Evolutionary conservation across 2,113 vertebrate species (phyloP), one percentile per base, ranked within the genome.

Genomic region (Hyla sarda): DNA sequence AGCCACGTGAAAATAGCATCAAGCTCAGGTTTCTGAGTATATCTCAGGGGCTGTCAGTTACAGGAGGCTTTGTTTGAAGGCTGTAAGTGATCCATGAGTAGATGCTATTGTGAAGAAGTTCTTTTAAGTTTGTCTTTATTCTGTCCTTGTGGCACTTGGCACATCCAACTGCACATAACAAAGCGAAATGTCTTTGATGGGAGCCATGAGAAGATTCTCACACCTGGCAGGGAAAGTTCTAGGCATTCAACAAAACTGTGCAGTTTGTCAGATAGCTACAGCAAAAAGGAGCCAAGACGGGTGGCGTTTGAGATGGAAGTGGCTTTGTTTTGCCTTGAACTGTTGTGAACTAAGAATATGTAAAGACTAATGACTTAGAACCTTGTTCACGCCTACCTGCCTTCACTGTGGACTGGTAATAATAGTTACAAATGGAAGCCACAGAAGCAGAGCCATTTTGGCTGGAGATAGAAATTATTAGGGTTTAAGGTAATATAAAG

Each of bases 21-120:
- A 90, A 89, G 88, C 84, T 90, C 89, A 78, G 89, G 88, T 89
- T 92, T 88, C 89, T 83, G 32, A 69, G 88, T 89, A 88, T 90
- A 85, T 90, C 90, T 90, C 62, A 19, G 80, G 89, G 88, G 87
- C 84, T 89, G 88, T 84, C 87, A 88, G 82, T 90, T 86, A 91
- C 30, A 25, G 83, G 85, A 88, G 87, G 82, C 87, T 87, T 91
- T 89, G 88, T 91, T 89, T 90, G 90, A 92, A 90, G 88, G 82
- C 87, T 89, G 87, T 84, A 90, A 91, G 84, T 83, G 88, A 90
- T 92, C 89, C 14, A 12, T 28, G 11, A 56, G 77, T 65, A 90
- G 83, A 88, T 2, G 2, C 77, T 80, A 91, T 90, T 89, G 86
- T 89, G 88, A 81, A 60, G 67, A 78, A 21, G 16, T 83, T 83